phyloP scores from a whole-genome alignment of 1,140 invertebrate species.

The Batillaria attramentaria region DNA sequence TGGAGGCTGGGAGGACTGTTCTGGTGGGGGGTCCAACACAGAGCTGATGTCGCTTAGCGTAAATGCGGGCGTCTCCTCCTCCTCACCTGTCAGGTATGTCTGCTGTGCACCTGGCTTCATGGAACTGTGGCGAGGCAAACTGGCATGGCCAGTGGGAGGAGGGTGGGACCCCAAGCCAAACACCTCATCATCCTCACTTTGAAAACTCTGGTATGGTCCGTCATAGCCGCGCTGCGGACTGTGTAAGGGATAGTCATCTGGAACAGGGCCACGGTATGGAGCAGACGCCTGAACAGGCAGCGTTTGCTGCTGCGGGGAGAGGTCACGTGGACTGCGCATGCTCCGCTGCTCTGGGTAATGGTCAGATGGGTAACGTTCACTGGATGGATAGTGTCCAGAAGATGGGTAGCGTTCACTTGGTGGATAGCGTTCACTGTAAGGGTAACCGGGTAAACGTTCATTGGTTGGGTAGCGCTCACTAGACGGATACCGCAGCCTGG shows the following conservation, averaged over 20 bases:
- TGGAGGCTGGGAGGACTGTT: constrained; percentile 26
- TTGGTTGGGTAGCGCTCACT: not conserved
- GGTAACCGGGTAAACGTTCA: no score
- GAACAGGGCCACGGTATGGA: no score
- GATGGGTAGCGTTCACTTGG: no score
- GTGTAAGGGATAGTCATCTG: no score
- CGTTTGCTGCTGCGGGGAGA: no score
- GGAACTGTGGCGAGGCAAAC: constrained; percentile 58
- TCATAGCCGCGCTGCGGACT: constrained; percentile 17
- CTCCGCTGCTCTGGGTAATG: no score
- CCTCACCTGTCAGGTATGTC: constrained; percentile 53
- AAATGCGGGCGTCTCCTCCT: constrained; percentile 41
- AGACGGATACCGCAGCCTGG: not conserved
- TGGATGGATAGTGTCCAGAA: no score
- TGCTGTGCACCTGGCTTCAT: constrained; percentile 54
- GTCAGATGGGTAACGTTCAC: no score
- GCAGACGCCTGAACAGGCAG: no score
- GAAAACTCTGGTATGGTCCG: constrained; percentile 46
- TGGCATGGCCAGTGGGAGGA: constrained; percentile 30
- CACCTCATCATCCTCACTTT: constrained; percentile 56
- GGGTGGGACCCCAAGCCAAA: constrained; percentile 37
- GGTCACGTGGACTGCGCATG: no score
- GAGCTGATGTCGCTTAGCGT: constrained; percentile 63
- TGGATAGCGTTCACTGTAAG: no score
- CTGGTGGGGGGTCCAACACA: constrained; percentile 58